Evolutionary conservation across 2,888 invertebrate genomes (phyloP).

Genomic region (Hirtodrosophila confusa): DNA sequence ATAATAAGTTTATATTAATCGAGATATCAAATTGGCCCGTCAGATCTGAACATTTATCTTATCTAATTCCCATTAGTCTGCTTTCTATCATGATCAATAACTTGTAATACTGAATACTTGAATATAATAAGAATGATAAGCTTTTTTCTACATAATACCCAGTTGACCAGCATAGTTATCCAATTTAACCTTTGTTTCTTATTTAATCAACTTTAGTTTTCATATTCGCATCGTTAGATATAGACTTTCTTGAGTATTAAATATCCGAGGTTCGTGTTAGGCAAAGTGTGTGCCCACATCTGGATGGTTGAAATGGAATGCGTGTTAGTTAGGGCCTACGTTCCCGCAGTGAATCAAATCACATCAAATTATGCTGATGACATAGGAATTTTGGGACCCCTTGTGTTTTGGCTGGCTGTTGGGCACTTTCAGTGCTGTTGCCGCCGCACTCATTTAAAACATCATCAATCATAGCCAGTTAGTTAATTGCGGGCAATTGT

Average conservation of each 20-base stretch:
- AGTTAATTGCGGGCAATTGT: constrained; percentile 73
- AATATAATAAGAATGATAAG: too few species aligned
- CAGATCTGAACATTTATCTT: background rate
- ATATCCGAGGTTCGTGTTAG: too few species aligned
- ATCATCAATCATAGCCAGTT: constrained; percentile 81
- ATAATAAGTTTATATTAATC: constrained; percentile 4
- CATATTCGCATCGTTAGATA: too few species aligned
- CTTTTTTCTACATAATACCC: too few species aligned
- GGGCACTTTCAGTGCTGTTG: constrained; percentile 47
- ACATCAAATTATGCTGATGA: constrained; percentile 65
- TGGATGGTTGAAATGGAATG: constrained; percentile 15
- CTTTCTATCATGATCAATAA: too few species aligned
- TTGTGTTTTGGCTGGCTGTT: constrained; percentile 22
- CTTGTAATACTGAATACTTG: too few species aligned
- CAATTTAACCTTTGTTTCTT: too few species aligned
- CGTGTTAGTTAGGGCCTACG: constrained; percentile 25
- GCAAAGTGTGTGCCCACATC: constrained; percentile 2
- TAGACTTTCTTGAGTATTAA: too few species aligned
- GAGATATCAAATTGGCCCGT: background rate
- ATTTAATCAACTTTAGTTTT: too few species aligned
- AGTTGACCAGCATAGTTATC: too few species aligned
- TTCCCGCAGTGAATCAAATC: constrained; percentile 58
- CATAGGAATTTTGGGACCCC: constrained; percentile 46
- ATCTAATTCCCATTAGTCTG: too few species aligned
- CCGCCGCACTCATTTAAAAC: constrained; percentile 77